These are phyloP conservation scores for Malacoraja senta DNA, from an alignment of 2,797 vertebrate species.

Conservation along the genomic window DNA sequence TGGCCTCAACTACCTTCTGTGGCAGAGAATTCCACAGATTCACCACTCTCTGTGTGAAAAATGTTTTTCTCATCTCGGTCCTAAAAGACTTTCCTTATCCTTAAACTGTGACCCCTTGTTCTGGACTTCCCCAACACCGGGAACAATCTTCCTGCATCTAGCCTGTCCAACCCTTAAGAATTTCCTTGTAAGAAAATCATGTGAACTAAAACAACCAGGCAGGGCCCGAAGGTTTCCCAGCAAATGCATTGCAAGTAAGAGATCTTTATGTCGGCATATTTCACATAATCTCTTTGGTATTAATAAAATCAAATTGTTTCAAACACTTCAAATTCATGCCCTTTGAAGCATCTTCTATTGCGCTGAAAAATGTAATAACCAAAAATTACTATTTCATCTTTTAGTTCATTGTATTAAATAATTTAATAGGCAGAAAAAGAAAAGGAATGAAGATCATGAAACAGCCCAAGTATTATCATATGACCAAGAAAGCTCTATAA, in stretches of 20 bases:
- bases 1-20: too few relatives aligned
- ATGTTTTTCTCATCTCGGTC: too few relatives aligned
- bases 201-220: not conserved
- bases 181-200: conserved; percentile 13
- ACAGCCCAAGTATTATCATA: not conserved
- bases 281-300: not conserved
- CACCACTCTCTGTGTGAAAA: too few relatives aligned
- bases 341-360: not conserved
- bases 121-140: too few relatives aligned
- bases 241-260: not conserved
- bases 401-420: conserved; percentile 1
- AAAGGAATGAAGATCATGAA: not conserved
- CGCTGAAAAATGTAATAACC: conserved; percentile 1
- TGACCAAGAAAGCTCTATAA: not conserved
- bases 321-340: not conserved
- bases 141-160: too few relatives aligned
- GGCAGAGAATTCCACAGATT: too few relatives aligned
- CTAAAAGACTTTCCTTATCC: too few relatives aligned
- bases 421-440: conserved; percentile 24
- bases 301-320: conserved; percentile 4
- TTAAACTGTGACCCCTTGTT: too few relatives aligned
- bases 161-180: too few relatives aligned
- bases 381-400: conserved; percentile 16
- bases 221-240: not conserved
- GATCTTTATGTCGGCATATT: not conserved